Percentiles rank a stretch among this genome's conserved stretches.
These are phyloP conservation scores for Coenobita brevimanus DNA, from an alignment of 1,140 invertebrate species.

Conservation along the genomic window DNA sequence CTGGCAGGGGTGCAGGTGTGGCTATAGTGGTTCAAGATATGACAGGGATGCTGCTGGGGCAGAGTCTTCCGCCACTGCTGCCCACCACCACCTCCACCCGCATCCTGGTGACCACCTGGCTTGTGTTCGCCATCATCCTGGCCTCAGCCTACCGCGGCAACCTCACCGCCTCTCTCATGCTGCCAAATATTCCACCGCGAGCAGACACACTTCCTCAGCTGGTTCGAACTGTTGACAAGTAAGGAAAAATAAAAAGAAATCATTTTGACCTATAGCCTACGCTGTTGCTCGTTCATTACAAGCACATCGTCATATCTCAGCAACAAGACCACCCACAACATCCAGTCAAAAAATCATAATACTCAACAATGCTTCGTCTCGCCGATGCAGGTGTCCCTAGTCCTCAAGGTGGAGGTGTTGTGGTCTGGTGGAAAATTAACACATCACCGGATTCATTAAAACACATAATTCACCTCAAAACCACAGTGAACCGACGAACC, in stretches of 20 bases:
- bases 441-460: not conserved
- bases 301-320: too few relatives aligned
- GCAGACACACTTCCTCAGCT: conserved; percentile 29
- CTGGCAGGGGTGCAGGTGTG: not conserved
- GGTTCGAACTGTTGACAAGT: not conserved
- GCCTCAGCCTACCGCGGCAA: conserved; percentile 35
- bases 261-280: not conserved
- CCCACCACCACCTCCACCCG: not conserved
- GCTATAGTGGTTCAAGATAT: not conserved
- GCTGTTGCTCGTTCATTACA: not conserved
- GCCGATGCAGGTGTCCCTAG: too few relatives aligned
- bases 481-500: not conserved
- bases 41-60: not conserved
- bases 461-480: not conserved
- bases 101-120: conserved; percentile 2
- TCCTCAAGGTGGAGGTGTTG: too few relatives aligned
- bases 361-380: too few relatives aligned
- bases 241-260: not conserved
- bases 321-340: too few relatives aligned
- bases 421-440: not conserved
- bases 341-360: too few relatives aligned
- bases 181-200: conserved; percentile 17
- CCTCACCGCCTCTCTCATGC: conserved; percentile 27
- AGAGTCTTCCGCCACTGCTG: not conserved
- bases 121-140: conserved; percentile 33